These are phyloP conservation scores for Quadriops clusia DNA, from an alignment of 2,888 invertebrate genomes.

Conservation along the genomic window DNA sequence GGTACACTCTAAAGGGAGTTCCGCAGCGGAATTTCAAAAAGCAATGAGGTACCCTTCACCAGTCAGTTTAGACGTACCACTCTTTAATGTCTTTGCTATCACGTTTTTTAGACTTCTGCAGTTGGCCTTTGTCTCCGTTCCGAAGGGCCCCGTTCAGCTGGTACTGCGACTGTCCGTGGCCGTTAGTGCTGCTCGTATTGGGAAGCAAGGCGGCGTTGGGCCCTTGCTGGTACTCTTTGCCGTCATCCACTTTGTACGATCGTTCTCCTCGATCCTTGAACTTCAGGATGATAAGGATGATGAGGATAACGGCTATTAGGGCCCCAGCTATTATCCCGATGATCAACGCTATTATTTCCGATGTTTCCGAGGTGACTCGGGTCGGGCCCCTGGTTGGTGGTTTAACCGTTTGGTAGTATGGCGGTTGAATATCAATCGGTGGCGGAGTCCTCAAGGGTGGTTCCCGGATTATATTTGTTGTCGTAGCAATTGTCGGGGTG, in stretches of 20 bases:
- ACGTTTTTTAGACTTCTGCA: slow-evolving; percentile 42
- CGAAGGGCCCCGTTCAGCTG: slow-evolving; percentile 41
- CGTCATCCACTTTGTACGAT: slow-evolving; percentile 88
- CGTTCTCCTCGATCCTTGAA: slow-evolving; percentile 76
- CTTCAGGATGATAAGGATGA: slow-evolving; percentile 82
- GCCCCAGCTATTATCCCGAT: slow-evolving; percentile 86
- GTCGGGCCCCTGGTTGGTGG: slow-evolving; percentile 34
- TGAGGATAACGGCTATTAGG: slow-evolving; percentile 78
- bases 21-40: too few species aligned
- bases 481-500: slow-evolving; percentile 9
- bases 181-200: slow-evolving; percentile 40
- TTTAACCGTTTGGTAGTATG: slow-evolving; percentile 31
- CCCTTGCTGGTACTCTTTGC: slow-evolving; percentile 63
- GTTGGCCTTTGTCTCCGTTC: slow-evolving; percentile 36
- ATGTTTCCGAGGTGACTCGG: slow-evolving; percentile 54
- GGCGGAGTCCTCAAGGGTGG: slow-evolving; percentile 27
- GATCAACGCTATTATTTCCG: slow-evolving; percentile 64
- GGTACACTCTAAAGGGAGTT: too few species aligned
- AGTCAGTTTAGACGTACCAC: slow-evolving; percentile 74
- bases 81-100: slow-evolving; percentile 87
- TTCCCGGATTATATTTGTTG: slow-evolving; percentile 21
- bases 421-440: slow-evolving; percentile 28
- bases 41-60: slow-evolving; percentile 9
- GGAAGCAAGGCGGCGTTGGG: slow-evolving; percentile 68
- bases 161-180: slow-evolving; percentile 38